A percentile compares a stretch with the other conserved stretches of the same genome.
Conservation (phyloP, 2,888 invertebrate species). For the Caenorhabditis angaria region DNA sequence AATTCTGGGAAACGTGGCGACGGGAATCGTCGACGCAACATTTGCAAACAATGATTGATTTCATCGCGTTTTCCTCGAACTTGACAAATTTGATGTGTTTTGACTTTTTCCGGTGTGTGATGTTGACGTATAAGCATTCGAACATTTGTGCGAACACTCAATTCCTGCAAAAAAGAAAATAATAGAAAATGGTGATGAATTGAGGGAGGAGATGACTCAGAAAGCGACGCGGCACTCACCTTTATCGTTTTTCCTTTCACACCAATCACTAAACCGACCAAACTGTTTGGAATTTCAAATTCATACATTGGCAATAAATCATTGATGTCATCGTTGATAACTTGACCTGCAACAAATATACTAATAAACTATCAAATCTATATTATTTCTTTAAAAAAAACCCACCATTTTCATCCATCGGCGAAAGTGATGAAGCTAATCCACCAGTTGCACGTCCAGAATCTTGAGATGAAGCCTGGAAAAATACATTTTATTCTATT, state of each 20-base stretch:
- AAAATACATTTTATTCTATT: conserved; percentile 5
- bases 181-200: not conserved
- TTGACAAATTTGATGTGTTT: conserved; percentile 71
- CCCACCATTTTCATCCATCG: conserved; percentile 44
- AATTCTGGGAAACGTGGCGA: conserved; percentile 71
- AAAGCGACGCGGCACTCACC: conserved; percentile 73
- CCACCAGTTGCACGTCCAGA: conserved; percentile 70
- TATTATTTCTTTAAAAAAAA: not conserved
- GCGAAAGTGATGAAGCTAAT: conserved; percentile 54
- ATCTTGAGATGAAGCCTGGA: conserved; percentile 67
- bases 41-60: conserved; percentile 69
- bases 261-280: conserved; percentile 72
- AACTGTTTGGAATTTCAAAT: conserved; percentile 72
- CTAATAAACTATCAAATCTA: too few species aligned
- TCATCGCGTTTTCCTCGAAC: conserved; percentile 69
- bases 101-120: conserved; percentile 62
- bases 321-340: conserved; percentile 17
- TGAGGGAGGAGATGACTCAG: not conserved
- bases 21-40: conserved; percentile 70
- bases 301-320: conserved; percentile 69
- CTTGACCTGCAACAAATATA: not conserved
- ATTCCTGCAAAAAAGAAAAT: conserved; percentile 53
- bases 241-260: conserved; percentile 71
- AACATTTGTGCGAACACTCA: conserved; percentile 67
- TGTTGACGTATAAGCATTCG: conserved; percentile 70